A percentile compares a stretch with the other conserved stretches of the same genome.
These are phyloP conservation scores for Nomada hirtipes DNA, from an alignment of 2,888 invertebrate species.

Conservation along the genomic window DNA sequence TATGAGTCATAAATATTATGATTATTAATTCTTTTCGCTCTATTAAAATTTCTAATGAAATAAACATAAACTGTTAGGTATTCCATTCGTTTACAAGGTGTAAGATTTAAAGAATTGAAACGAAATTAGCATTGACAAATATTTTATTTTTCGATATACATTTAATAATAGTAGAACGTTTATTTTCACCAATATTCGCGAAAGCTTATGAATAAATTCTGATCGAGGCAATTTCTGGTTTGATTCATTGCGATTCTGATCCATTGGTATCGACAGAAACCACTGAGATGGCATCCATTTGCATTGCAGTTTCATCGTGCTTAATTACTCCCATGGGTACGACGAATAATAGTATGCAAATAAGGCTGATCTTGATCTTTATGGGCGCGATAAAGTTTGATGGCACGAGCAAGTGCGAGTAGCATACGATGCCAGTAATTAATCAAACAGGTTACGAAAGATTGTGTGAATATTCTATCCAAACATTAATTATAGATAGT, in stretches of 20 bases:
- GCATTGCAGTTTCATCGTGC: slow-evolving; percentile 45
- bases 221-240: slow-evolving; percentile 26
- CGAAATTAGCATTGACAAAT: too few relatives aligned
- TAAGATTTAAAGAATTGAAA: too few relatives aligned
- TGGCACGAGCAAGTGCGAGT: slow-evolving; percentile 25
- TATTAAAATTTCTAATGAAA: too few relatives aligned
- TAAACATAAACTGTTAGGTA: too few relatives aligned
- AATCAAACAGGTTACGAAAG: slow-evolving; percentile 48
- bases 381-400: slow-evolving; percentile 53
- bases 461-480: slow-evolving; percentile 35
- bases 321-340: slow-evolving; percentile 46
- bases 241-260: slow-evolving; percentile 47
- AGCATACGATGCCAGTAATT: slow-evolving; percentile 25
- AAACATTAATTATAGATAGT: slow-evolving; percentile 13
- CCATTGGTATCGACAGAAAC: slow-evolving; percentile 34
- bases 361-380: slow-evolving; percentile 52
- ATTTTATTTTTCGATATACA: too few relatives aligned
- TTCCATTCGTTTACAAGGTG: too few relatives aligned
- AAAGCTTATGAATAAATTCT: slow-evolving; percentile 24
- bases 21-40: too few relatives aligned
- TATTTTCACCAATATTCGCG: neutral
- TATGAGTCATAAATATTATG: too few relatives aligned
- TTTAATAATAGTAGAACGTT: neutral
- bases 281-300: slow-evolving; percentile 38
- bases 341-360: slow-evolving; percentile 60